Conservation (phyloP, 2,797 vertebrate genomes). For the Sparus aurata region DNA sequence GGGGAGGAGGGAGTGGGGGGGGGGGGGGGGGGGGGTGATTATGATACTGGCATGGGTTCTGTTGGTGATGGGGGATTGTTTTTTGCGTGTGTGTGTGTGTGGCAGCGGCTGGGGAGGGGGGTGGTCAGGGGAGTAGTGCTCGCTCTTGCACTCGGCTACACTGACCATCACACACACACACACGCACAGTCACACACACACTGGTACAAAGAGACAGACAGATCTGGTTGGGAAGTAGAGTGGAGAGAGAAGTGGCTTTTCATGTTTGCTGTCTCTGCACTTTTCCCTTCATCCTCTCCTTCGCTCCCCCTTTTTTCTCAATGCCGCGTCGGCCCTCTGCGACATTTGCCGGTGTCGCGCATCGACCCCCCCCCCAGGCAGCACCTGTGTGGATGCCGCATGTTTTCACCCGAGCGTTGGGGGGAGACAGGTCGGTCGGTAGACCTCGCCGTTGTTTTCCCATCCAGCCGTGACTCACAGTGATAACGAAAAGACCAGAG, state of each 20-base stretch:
- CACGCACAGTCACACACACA: conserved; percentile 6
- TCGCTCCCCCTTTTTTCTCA: not conserved
- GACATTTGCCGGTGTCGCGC: conserved; percentile 52
- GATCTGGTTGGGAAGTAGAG: conserved; percentile 49
- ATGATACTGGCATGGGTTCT: conserved; percentile 44
- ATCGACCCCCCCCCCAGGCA: conserved; percentile 16
- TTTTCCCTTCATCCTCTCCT: conserved; percentile 38
- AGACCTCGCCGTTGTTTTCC: conserved; percentile 10
- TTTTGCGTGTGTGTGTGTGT: conserved; percentile 32
- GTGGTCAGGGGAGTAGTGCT: conserved; percentile 9
- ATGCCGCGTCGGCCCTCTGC: conserved; percentile 11
- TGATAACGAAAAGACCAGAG: conserved; percentile 18
- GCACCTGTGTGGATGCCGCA: conserved; percentile 45
- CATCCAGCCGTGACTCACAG: conserved; percentile 36
- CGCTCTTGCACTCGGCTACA: conserved; percentile 16
- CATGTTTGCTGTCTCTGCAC: conserved; percentile 55
- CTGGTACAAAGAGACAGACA: conserved; percentile 32
- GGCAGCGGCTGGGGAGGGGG: not conserved
- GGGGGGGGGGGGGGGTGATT: conserved; percentile 26
- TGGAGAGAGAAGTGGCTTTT: conserved; percentile 62
- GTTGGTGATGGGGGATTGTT: conserved; percentile 38
- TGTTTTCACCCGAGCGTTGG: conserved; percentile 26
- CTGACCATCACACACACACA: conserved; percentile 12
- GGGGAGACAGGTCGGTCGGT: conserved; percentile 32
- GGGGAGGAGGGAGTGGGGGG: no score